Base-by-base conservation (phyloP, 2,113 vertebrate genomes). In the Manacus vitellinus region DNA sequence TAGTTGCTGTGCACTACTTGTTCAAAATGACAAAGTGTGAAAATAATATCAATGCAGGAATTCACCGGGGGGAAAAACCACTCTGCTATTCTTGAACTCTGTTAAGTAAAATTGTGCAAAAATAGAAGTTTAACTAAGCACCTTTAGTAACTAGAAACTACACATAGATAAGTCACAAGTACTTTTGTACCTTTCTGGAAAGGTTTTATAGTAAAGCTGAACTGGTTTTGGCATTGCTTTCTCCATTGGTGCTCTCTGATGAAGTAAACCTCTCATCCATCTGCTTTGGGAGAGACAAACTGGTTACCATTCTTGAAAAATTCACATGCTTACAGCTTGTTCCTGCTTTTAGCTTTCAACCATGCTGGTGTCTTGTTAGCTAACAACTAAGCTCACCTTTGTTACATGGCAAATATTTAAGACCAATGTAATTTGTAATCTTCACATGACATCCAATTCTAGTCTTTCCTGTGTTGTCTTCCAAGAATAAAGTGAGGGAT, bases 31-130 rank as follows among this genome's bases (percentile, higher is more conserved):
- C 55, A 54, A 81, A 92, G 76, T 94, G 85, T 86, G 79, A 95
- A 95, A 95, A 91, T 68, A 80, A 30, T 41, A 92, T 70, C 44
- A 62, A 14, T 76, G 46, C 15, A 70, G 31, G 37, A 90, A 84
- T 55, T 67, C 35, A 43, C 8, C 6, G 12, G 1, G 16, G 1
- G 23, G n/a, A 8, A 9, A 2, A 74, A 14, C 2, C 15, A 23
- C 28, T 39, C 41, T 33, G 15, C 27, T 85, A 9, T 30, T 79
- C 59, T 90, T 70, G 41, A 92, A 58, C 14, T 83, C 49, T 70
- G 27, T 73, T 70, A 63, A 82, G 47, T 43, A 49, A 85, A 90
- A 85, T 31, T n/a, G 58, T 24, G 22, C 19, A 67, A 74, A 91
- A 74, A 72, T 46, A 62, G 54, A 65, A 65, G 7, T 66, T 55